Conservation (phyloP, 2,888 invertebrate genomes). For the Uropetala carovei region DNA sequence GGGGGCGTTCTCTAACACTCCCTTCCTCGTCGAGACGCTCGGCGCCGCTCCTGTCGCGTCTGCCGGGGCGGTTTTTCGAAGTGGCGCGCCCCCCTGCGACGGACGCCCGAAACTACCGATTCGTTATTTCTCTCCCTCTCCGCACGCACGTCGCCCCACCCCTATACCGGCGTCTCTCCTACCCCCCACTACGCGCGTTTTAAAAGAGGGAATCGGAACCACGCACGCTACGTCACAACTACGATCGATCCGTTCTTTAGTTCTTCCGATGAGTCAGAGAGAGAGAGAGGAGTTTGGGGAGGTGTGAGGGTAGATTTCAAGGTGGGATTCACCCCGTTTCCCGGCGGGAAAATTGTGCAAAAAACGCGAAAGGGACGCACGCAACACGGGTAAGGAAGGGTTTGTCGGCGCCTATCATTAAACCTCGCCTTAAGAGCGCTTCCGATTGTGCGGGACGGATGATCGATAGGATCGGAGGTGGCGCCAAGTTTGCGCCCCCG, state of each 20-base stretch:
- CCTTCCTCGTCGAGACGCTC: conserved; percentile 33
- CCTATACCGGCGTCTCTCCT: neutral
- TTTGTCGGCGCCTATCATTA: neutral
- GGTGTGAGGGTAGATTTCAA: neutral
- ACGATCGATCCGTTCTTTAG: conserved; percentile 36
- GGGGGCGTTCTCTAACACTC: conserved; percentile 29
- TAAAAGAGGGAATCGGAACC: neutral
- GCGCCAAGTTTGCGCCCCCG: conserved; percentile 4
- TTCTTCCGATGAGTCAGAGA: conserved; percentile 26
- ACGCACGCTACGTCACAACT: conserved; percentile 45
- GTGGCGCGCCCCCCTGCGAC: conserved; percentile 33
- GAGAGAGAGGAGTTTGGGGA: neutral
- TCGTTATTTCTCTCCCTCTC: conserved; percentile 14
- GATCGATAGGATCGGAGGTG: conserved; percentile 27
- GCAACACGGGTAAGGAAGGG: too few species aligned
- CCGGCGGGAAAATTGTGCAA: neutral
- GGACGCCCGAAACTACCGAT: conserved; percentile 49
- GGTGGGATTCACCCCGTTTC: neutral
- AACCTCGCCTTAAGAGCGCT: neutral
- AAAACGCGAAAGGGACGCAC: neutral
- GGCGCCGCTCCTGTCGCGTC: conserved; percentile 42
- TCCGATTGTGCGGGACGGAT: conserved; percentile 32
- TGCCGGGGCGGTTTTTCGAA: conserved; percentile 52
- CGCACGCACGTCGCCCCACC: conserved; percentile 8
- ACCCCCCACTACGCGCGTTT: conserved; percentile 15